phyloP scores from a whole-genome alignment of 1,140 invertebrate genomes.

The Drosophila jambulina region DNA sequence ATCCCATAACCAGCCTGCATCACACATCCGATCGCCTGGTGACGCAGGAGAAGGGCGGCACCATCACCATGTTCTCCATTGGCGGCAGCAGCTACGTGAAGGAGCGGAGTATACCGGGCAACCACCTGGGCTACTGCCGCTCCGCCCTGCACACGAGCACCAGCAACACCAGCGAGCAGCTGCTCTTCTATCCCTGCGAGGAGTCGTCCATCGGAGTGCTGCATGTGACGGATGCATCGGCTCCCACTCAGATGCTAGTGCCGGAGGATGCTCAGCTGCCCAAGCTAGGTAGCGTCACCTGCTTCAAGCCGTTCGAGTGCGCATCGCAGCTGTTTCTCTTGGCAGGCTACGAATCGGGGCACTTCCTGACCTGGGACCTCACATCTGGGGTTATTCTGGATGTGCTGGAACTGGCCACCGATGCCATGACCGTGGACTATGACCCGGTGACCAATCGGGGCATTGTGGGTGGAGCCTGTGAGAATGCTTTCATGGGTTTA shows the following conservation, averaged over 20 bases:
- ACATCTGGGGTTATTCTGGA: slow-evolving; percentile 87
- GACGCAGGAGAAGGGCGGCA: slow-evolving; percentile 90
- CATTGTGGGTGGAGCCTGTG: slow-evolving; percentile 87
- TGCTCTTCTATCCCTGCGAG: slow-evolving; percentile 88
- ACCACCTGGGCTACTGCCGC: slow-evolving; percentile 89
- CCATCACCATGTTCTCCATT: slow-evolving; percentile 88
- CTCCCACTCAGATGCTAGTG: slow-evolving; percentile 85
- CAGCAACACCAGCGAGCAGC: slow-evolving; percentile 86
- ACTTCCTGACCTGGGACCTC: slow-evolving; percentile 89
- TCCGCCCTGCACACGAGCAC: slow-evolving; percentile 86
- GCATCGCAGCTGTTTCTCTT: slow-evolving; percentile 86
- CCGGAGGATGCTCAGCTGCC: slow-evolving; percentile 83
- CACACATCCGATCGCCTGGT: slow-evolving; percentile 86
- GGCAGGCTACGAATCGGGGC: slow-evolving; percentile 89
- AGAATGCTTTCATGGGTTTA: slow-evolving; percentile 75
- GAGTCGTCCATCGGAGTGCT: slow-evolving; percentile 88
- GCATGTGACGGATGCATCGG: slow-evolving; percentile 86
- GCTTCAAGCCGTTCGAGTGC: slow-evolving; percentile 87
- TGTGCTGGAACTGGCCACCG: slow-evolving; percentile 87
- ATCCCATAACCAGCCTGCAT: slow-evolving; percentile 74
- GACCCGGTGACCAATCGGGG: slow-evolving; percentile 88
- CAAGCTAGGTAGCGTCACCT: slow-evolving; percentile 88
- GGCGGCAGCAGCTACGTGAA: slow-evolving; percentile 87
- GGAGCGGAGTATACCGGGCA: slow-evolving; percentile 86
- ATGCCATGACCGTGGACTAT: slow-evolving; percentile 89